Conservation (phyloP, 2,888 invertebrate species). For the Leptinotarsa haldemani region DNA sequence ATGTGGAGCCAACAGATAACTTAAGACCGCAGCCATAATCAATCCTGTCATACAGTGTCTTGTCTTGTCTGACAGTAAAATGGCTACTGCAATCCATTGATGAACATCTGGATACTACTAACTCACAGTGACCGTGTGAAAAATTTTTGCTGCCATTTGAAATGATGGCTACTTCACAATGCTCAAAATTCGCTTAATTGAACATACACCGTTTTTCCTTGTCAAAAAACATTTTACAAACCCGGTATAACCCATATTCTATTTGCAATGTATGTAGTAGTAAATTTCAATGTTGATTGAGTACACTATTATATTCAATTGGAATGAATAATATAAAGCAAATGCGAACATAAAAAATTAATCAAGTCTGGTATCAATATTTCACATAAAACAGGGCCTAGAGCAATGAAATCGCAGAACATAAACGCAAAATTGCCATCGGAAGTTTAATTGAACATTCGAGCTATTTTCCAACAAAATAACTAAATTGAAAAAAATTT, state of each 20-base stretch:
- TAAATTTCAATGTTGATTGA: neutral
- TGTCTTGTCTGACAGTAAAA: too few species aligned
- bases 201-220: too few species aligned
- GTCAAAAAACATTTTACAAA: too few species aligned
- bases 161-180: too few species aligned
- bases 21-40: too few species aligned
- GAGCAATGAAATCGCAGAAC: slow-evolving; percentile 12
- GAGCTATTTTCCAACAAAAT: slow-evolving; percentile 9
- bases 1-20: too few species aligned
- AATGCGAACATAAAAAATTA: slow-evolving; percentile 23
- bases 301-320: slow-evolving; percentile 4
- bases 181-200: too few species aligned
- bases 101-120: too few species aligned
- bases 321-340: slow-evolving; percentile 21
- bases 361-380: slow-evolving; percentile 16
- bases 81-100: too few species aligned
- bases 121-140: too few species aligned
- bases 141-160: too few species aligned
- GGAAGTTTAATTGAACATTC: slow-evolving; percentile 13
- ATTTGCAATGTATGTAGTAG: neutral
- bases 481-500: slow-evolving; percentile 4
- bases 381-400: slow-evolving; percentile 19
- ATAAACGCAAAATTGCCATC: slow-evolving; percentile 15
- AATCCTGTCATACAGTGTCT: too few species aligned
- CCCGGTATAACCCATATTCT: neutral